Evolutionary conservation across 2,113 vertebrate species (phyloP), one percentile per base, ranked within the genome.

Genomic region (Chiloscyllium plagiosum): DNA sequence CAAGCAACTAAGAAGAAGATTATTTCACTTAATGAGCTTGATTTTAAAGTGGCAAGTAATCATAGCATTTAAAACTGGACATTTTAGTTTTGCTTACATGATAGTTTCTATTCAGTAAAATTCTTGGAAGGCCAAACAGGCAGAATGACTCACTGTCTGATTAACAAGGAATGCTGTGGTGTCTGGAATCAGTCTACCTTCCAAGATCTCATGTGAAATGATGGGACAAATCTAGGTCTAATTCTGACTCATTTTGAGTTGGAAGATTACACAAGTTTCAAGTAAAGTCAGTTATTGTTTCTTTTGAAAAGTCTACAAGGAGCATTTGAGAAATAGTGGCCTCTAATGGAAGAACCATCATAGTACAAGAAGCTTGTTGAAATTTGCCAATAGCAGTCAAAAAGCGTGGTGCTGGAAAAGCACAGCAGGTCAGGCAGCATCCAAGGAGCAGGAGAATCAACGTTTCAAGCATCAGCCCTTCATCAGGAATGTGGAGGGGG

Each of bases 131-230:
- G 4, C 4, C 69, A 94, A 26, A 42, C 13, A 24, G 3, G 20
- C 22, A 13, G 52, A 33, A 95, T 95, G 22, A 72, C 50, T 95
- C 68, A 95, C 93, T 50, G 12, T 47, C 42, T 50, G 93, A 95
- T 95, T 95, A 76, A 95, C 24, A 95, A 95, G 94, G 94, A 95
- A 95, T 70, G 26, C 69, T 29, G 69, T 47, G 42, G 42, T 72
- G 2, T 29, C 94, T 95, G 69, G 69, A 47, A 95, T 50, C 37
- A 19, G 52, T 95, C 68, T 47, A 47, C 26, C 26, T 95, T 52
- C 10, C 19, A 42, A 13, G 50, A 94, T 66, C 1, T 70, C 93
- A 6, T 47, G 24, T 50, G 94, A 95, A 50, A 42, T 47, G n/a
- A 6, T 0, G 6, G 22, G 66, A 72, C 8, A 94, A 42, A 70